Conservation (phyloP, 2,113 vertebrate species). For the Stictonetta naevosa region DNA sequence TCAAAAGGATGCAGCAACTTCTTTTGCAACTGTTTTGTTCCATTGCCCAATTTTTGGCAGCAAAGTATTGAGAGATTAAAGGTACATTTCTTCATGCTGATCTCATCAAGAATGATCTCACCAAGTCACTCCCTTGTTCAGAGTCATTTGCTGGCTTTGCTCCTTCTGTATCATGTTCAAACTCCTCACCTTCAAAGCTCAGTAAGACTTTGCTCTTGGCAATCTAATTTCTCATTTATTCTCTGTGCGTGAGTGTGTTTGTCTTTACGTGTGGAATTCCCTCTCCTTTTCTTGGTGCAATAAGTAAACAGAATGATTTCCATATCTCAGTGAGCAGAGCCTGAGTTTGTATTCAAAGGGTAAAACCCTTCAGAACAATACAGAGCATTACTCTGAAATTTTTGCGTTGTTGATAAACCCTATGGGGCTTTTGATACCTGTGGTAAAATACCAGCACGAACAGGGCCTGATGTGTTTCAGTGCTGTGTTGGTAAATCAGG, state of each 20-base stretch:
- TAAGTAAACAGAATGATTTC: not conserved
- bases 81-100: conserved; percentile 29
- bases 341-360: not conserved
- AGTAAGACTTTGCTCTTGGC: conserved; percentile 30
- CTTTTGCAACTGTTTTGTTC: conserved; percentile 10
- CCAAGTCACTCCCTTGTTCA: conserved; percentile 20
- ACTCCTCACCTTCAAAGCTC: conserved; percentile 50
- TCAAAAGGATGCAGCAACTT: not conserved
- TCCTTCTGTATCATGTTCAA: conserved; percentile 32
- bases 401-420: not conserved
- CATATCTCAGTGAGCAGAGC: not conserved
- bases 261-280: not conserved
- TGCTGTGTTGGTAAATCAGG: not conserved
- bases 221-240: conserved; percentile 27
- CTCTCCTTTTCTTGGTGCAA: not conserved
- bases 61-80: conserved; percentile 43
- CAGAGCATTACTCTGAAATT: not conserved
- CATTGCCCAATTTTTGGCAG: conserved; percentile 17
- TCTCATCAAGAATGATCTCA: conserved; percentile 28
- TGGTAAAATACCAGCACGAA: not conserved
- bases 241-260: not conserved
- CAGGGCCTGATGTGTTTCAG: not conserved
- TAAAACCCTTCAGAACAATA: not conserved
- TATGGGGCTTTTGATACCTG: not conserved
- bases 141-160: not conserved